A percentile compares a stretch with the other conserved stretches of the same genome.
phyloP scores from a whole-genome alignment of 2,888 invertebrate genomes.

The Erebia aethiops region DNA sequence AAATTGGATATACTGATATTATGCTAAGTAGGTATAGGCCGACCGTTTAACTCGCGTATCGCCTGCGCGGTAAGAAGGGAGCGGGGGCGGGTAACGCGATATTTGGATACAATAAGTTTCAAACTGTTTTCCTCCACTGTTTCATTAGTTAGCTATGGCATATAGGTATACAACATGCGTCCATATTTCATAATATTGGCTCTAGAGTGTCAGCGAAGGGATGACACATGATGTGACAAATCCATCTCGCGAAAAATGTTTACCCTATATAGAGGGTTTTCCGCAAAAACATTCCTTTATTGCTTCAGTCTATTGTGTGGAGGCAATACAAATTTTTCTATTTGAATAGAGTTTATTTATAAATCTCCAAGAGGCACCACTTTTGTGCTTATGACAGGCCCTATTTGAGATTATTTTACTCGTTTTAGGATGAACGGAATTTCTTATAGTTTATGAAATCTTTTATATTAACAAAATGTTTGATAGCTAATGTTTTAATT shows the following conservation, averaged over 20 bases:
- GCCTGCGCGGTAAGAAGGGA: no score
- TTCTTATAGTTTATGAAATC: background rate
- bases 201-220: constrained; percentile 33
- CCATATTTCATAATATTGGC: constrained; percentile 32
- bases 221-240: constrained; percentile 61
- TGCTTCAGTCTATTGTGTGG: constrained; percentile 40
- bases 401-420: constrained; percentile 17
- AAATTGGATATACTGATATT: no score
- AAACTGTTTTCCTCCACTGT: no score
- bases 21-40: no score
- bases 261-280: constrained; percentile 49
- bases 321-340: constrained; percentile 43
- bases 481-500: background rate
- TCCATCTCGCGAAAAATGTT: constrained; percentile 55
- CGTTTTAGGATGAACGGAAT: background rate
- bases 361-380: constrained; percentile 39
- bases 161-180: constrained; percentile 6
- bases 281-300: constrained; percentile 41
- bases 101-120: no score
- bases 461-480: background rate
- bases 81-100: no score
- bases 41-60: no score
- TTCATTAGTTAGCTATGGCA: background rate
- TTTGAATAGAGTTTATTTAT: constrained; percentile 44
- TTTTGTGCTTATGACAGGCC: constrained; percentile 21